Base-by-base conservation (phyloP, 2,888 invertebrate species). In the Clostera curtula region DNA sequence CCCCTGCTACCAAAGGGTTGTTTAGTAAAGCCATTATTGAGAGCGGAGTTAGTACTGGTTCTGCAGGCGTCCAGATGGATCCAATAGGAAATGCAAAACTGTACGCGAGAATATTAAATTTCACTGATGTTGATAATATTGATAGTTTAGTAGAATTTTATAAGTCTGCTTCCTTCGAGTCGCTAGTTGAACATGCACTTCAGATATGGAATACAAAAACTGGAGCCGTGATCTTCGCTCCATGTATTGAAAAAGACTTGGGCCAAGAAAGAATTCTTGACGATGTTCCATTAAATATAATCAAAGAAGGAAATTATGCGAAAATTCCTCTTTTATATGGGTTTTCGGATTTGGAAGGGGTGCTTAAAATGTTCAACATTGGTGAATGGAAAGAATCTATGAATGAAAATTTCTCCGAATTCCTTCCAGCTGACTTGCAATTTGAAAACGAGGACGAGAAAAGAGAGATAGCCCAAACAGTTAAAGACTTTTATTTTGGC, bases 401-500 rank as follows among this genome's bases (percentile, higher is more conserved):
- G 62, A 71, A 68, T 34, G 36, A 51, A 8, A 59, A 59, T 1
- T 68, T 74, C 34, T 49, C 57, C 0, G 54, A 66, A 4, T 68
- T 66, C 30, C 34, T 73, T 9, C 68, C 72, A 1, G 42, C 36
- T 16, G 62, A 71, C 24, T 45, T 73, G 3, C 30, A 51, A n/a
- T 71, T 73, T 36, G 28, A 51, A 8, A 51, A 27, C 21, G 37
- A 59, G 1, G 36, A 40, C 3, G 50, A 66, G 34, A 62, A 44
- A 40, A 43, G 59, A 33, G 9, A 38, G 16, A 48, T 70, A 0
- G 58, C 58, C 0, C 19, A 44, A n/a, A 12, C 21, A 13, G 29
- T 71, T 0, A 71, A 63, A 26, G 13, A 49, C n/a, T 64, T 55
- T 38, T 67, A 63, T 34, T 70, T 69, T 39, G 66, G 60, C 3